A percentile compares a stretch with the other conserved stretches of the same genome.
These are phyloP conservation scores for Pogonocherus hispidulus DNA, from an alignment of 2,888 invertebrate genomes.

Conservation along the genomic window DNA sequence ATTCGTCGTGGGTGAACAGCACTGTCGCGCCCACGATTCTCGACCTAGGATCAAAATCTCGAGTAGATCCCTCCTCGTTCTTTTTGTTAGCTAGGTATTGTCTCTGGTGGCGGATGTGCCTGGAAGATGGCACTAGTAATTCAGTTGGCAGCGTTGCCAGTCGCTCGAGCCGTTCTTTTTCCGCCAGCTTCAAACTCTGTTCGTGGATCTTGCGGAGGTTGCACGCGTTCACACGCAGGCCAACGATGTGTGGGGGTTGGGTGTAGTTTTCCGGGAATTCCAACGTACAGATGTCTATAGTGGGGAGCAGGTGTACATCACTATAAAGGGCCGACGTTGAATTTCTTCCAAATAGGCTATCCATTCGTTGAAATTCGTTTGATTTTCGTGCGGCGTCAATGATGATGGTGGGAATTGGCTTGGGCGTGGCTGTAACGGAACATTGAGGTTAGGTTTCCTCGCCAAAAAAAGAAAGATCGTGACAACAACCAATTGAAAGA, in stretches of 20 bases:
- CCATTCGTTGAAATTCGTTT: slow-evolving; percentile 60
- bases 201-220: slow-evolving; percentile 59
- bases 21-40: slow-evolving; percentile 56
- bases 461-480: background rate
- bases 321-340: slow-evolving; percentile 61
- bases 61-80: slow-evolving; percentile 28
- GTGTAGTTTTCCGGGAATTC: slow-evolving; percentile 63
- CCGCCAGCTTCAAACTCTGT: slow-evolving; percentile 52
- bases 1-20: slow-evolving; percentile 57
- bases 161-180: slow-evolving; percentile 57
- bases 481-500: too few relatives aligned
- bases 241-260: slow-evolving; percentile 41
- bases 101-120: slow-evolving; percentile 63
- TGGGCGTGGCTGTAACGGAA: slow-evolving; percentile 64
- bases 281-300: slow-evolving; percentile 67
- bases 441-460: background rate
- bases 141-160: slow-evolving; percentile 55
- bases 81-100: slow-evolving; percentile 52
- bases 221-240: slow-evolving; percentile 58
- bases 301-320: slow-evolving; percentile 64
- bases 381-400: slow-evolving; percentile 61
- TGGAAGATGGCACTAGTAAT: slow-evolving; percentile 38
- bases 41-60: slow-evolving; percentile 55
- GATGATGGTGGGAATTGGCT: slow-evolving; percentile 68
- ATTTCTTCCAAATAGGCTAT: slow-evolving; percentile 62